These are phyloP conservation scores for Sphecodes monilicornis DNA, from an alignment of 2,888 invertebrate species.

Conservation along the genomic window DNA sequence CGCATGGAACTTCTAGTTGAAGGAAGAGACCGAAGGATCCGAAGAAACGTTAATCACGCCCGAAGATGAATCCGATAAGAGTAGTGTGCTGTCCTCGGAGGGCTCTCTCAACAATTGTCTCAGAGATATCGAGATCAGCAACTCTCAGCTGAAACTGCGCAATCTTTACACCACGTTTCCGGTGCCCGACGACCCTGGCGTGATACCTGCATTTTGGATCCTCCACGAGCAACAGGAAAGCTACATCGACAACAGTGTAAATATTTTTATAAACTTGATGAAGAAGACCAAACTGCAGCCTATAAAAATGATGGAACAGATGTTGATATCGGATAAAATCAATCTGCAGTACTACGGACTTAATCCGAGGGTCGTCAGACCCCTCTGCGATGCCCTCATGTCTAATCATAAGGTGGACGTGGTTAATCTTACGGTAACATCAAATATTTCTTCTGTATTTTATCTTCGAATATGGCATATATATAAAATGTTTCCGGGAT, in stretches of 20 bases:
- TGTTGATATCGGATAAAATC: constrained; percentile 73
- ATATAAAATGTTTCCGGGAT: neutral
- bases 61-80: constrained; percentile 29
- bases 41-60: constrained; percentile 65
- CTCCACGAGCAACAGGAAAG: constrained; percentile 53
- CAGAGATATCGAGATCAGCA: constrained; percentile 73
- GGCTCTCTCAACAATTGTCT: constrained; percentile 67
- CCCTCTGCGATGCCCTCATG: constrained; percentile 74
- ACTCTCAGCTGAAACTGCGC: constrained; percentile 73
- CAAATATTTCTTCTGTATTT: neutral
- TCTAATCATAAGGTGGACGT: constrained; percentile 72
- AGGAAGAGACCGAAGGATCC: constrained; percentile 35
- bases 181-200: constrained; percentile 75
- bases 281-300: constrained; percentile 63
- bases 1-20: constrained; percentile 18
- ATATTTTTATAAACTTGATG: constrained; percentile 72
- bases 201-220: constrained; percentile 74
- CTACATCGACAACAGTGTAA: constrained; percentile 72
- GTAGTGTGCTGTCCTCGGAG: constrained; percentile 51
- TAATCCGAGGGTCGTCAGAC: constrained; percentile 71
- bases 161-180: constrained; percentile 71
- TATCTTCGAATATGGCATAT: neutral
- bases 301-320: constrained; percentile 70
- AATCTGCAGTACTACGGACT: constrained; percentile 78
- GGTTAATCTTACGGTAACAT: constrained; percentile 75